Conservation (phyloP, 2,888 invertebrate species). For the Koerneria pararmatus region DNA sequence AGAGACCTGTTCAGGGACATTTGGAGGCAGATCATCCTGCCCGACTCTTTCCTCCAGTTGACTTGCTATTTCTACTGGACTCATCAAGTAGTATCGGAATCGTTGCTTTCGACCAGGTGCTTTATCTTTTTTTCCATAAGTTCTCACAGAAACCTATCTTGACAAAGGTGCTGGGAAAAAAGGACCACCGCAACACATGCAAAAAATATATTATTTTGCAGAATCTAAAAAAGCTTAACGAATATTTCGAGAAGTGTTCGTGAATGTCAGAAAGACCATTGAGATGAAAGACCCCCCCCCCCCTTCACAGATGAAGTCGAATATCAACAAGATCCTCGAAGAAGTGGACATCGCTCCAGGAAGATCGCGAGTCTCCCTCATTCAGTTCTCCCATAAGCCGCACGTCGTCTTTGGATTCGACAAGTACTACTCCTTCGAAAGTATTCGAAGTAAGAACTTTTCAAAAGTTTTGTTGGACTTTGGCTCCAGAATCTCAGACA, state of each 20-base stretch:
- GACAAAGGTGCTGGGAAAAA: background rate
- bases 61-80: slow-evolving; percentile 50
- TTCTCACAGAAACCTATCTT: too few relatives aligned
- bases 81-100: slow-evolving; percentile 50
- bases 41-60: slow-evolving; percentile 49
- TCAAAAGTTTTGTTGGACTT: background rate
- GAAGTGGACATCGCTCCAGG: slow-evolving; percentile 53
- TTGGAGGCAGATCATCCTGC: slow-evolving; percentile 43
- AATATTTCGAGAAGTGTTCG: background rate
- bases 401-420: slow-evolving; percentile 55
- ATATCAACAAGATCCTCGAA: slow-evolving; percentile 37
- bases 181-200: background rate
- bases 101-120: slow-evolving; percentile 46
- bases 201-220: background rate
- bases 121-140: background rate
- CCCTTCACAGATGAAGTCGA: slow-evolving; percentile 41
- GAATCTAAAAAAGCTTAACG: background rate
- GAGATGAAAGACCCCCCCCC: background rate
- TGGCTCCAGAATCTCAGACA: background rate
- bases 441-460: slow-evolving; percentile 37
- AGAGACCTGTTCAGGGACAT: background rate
- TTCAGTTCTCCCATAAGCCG: slow-evolving; percentile 50
- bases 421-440: slow-evolving; percentile 42
- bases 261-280: background rate
- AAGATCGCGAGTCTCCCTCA: slow-evolving; percentile 43